Evolutionary conservation across 2,888 invertebrate species (phyloP).

Genomic region (Hyppa rectilinea): DNA sequence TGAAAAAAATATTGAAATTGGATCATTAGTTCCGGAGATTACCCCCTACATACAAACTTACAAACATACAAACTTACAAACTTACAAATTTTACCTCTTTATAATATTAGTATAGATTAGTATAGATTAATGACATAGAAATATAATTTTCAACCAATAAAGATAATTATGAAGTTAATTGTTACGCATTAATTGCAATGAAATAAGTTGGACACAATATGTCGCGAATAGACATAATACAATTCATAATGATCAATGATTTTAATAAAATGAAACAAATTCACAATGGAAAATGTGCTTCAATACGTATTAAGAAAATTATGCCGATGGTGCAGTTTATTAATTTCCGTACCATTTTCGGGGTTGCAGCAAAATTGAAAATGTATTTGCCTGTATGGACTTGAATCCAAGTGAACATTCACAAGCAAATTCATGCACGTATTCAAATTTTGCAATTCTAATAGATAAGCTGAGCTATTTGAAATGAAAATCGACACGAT

Average conservation of each 20-base stretch:
- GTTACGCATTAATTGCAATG: neutral
- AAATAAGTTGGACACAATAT: neutral
- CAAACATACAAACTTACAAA: too few relatives aligned
- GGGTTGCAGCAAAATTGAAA: slow-evolving; percentile 30
- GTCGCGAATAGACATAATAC: neutral
- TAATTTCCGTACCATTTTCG: slow-evolving; percentile 20
- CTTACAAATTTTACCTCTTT: too few relatives aligned
- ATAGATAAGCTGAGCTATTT: slow-evolving; percentile 59
- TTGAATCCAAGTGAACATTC: slow-evolving; percentile 43
- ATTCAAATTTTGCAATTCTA: slow-evolving; percentile 56
- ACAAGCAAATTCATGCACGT: slow-evolving; percentile 41
- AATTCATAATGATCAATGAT: slow-evolving; percentile 8
- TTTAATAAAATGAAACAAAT: slow-evolving; percentile 16
- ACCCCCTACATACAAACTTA: too few relatives aligned
- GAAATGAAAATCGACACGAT: slow-evolving; percentile 57
- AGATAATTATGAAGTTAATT: neutral
- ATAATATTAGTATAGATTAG: too few relatives aligned
- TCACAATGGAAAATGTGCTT: slow-evolving; percentile 33
- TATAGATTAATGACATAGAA: too few relatives aligned
- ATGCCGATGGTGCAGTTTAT: slow-evolving; percentile 28
- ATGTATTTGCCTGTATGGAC: slow-evolving; percentile 34
- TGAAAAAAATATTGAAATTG: too few relatives aligned
- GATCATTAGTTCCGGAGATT: too few relatives aligned
- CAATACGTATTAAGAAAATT: slow-evolving; percentile 30
- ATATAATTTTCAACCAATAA: neutral